Evolutionary conservation across 2,797 vertebrate genomes (phyloP).

Genomic region (Florisuga fusca): DNA sequence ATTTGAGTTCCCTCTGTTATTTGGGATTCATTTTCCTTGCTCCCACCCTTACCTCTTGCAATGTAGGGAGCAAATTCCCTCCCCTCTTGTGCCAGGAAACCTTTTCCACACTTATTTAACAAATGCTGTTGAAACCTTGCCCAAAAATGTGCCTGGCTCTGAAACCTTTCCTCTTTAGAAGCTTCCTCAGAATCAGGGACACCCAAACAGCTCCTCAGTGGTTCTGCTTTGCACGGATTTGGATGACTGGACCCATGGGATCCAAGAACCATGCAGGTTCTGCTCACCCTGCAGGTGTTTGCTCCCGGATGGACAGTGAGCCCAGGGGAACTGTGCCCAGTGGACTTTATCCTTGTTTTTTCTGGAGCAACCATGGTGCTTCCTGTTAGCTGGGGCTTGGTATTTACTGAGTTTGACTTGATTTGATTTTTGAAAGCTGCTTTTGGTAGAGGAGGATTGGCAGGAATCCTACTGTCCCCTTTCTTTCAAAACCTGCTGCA

Average conservation of each 20-base stretch:
- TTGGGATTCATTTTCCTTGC: not conserved
- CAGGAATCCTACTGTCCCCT: too few relatives aligned
- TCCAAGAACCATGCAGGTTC: fast-evolving
- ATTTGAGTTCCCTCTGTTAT: not conserved
- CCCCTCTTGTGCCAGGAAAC: not conserved
- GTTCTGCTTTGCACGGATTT: not conserved
- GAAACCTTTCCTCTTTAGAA: fast-evolving
- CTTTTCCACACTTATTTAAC: not conserved
- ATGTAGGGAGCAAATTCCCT: not conserved
- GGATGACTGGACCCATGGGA: fast-evolving
- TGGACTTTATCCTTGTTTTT: not conserved
- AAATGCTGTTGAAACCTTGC: not conserved
- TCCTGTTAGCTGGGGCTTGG: not conserved
- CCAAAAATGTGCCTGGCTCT: not conserved
- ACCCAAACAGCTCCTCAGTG: too few relatives aligned
- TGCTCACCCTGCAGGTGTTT: not conserved
- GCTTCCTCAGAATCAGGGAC: not conserved
- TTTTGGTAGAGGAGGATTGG: too few relatives aligned
- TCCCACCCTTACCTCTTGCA: not conserved
- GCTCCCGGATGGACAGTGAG: not conserved
- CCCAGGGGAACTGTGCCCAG: fast-evolving
- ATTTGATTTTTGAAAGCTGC: not conserved
- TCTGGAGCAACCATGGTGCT: not conserved
- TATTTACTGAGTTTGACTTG: not conserved
- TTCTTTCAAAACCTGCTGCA: too few relatives aligned